A percentile compares a stretch with the other conserved stretches of the same genome.
phyloP scores from a whole-genome alignment of 2,113 vertebrate species.

The Brachyhypopomus gauderio region DNA sequence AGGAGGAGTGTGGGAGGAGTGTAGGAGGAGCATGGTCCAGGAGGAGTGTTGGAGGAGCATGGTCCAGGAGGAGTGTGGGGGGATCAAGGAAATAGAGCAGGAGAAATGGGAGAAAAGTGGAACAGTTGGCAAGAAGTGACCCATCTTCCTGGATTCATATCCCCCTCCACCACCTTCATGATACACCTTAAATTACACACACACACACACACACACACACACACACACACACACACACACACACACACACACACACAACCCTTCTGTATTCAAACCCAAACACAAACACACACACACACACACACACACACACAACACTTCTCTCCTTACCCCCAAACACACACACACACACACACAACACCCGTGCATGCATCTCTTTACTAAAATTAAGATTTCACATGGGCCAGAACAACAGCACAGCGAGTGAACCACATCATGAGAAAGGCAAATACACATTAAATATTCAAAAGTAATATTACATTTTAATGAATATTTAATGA shows the following conservation, averaged over 20 bases:
- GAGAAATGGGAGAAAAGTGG: conserved; percentile 13
- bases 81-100: not conserved
- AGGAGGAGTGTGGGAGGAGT: conserved; percentile 10
- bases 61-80: too few species aligned
- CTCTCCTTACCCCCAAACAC: conserved; percentile 11
- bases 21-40: conserved; percentile 33
- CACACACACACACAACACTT: too few species aligned
- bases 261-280: conserved; percentile 3
- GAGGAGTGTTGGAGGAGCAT: conserved; percentile 6
- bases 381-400: conserved; percentile 46
- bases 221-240: not conserved
- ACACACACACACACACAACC: too few species aligned
- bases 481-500: conserved; percentile 67
- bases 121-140: conserved; percentile 23
- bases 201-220: not conserved
- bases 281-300: not conserved
- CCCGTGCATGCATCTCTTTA: not conserved
- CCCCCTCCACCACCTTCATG: not conserved
- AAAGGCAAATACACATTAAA: conserved; percentile 66
- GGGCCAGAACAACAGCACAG: conserved; percentile 43
- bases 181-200: not conserved
- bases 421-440: conserved; percentile 52
- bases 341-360: not conserved
- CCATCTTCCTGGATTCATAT: conserved; percentile 27
- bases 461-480: conserved; percentile 67